Conservation (phyloP, 2,797 vertebrate species). For the Octomys mimax region DNA sequence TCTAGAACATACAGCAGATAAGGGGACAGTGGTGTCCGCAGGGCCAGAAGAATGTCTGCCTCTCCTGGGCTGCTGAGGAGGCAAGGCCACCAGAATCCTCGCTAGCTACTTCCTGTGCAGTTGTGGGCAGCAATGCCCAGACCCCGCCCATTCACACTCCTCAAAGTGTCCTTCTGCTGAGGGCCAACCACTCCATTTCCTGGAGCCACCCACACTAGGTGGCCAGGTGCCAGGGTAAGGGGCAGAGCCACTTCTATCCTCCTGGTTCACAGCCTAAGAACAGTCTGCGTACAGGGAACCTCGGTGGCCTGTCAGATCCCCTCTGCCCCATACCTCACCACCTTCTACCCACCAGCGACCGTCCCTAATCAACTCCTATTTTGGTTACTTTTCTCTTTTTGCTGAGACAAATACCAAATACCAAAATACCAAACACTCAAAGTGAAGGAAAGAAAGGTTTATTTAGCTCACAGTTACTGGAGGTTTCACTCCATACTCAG, state of each 20-base stretch:
- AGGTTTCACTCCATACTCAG: too few relatives aligned
- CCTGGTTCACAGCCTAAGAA: not conserved
- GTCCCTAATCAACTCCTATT: not conserved
- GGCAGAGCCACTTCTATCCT: not conserved
- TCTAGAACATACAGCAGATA: not conserved
- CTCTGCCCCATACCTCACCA: fast-evolving
- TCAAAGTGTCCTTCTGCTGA: not conserved
- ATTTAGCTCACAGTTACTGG: too few relatives aligned
- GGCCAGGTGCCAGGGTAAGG: fast-evolving
- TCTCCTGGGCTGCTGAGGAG: not conserved
- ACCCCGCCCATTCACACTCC: not conserved
- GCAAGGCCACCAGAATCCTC: not conserved
- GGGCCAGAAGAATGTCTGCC: not conserved
- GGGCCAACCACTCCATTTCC: not conserved
- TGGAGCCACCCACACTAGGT: not conserved
- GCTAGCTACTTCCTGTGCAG: too few relatives aligned
- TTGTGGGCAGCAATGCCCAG: not conserved
- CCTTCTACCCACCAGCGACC: not conserved
- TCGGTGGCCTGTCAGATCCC: not conserved
- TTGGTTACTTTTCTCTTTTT: too few relatives aligned
- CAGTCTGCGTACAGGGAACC: not conserved
- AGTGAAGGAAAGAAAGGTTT: too few relatives aligned
- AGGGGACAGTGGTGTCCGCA: fast-evolving
- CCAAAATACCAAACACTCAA: too few relatives aligned
- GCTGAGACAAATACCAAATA: too few relatives aligned